Evolutionary conservation across 2,888 invertebrate species (phyloP).

Genomic region (Pasiphila rectangulata): DNA sequence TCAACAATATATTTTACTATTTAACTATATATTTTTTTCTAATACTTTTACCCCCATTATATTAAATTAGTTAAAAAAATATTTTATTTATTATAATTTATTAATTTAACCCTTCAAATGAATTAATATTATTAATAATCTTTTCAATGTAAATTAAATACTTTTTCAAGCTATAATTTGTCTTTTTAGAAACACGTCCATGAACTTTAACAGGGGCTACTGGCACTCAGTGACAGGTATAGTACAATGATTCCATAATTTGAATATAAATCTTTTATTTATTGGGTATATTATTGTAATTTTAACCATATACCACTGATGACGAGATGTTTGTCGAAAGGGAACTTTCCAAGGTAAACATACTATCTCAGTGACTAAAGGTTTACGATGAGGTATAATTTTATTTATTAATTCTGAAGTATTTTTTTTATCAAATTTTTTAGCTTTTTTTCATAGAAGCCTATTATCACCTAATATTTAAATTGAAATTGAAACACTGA

Average conservation of each 20-base stretch:
- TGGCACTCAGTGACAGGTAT: constrained; percentile 78
- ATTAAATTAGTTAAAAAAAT: too few relatives aligned
- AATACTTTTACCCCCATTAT: too few relatives aligned
- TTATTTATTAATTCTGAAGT: constrained; percentile 87
- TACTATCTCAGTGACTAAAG: constrained; percentile 78
- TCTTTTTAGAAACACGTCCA: too few relatives aligned
- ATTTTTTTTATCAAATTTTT: constrained; percentile 81
- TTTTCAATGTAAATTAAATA: too few relatives aligned
- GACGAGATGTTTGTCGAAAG: constrained; percentile 86
- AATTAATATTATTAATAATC: too few relatives aligned
- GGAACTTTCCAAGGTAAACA: constrained; percentile 84
- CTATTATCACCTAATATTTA: constrained; percentile 59
- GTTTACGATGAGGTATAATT: constrained; percentile 86
- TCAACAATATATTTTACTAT: too few relatives aligned
- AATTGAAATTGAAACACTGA: too few relatives aligned
- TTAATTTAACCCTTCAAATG: too few relatives aligned
- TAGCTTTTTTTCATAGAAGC: constrained; percentile 80
- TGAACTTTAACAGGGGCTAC: constrained; percentile 83
- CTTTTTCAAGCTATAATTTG: too few relatives aligned
- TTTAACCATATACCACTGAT: constrained; percentile 84
- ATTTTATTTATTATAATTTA: too few relatives aligned
- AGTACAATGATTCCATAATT: constrained; percentile 83
- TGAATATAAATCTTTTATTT: constrained; percentile 74
- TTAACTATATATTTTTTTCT: too few relatives aligned
- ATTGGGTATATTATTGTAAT: constrained; percentile 69